These are phyloP conservation scores for Manis pentadactyla DNA, from an alignment of 2,797 vertebrate species.

Conservation along the genomic window DNA sequence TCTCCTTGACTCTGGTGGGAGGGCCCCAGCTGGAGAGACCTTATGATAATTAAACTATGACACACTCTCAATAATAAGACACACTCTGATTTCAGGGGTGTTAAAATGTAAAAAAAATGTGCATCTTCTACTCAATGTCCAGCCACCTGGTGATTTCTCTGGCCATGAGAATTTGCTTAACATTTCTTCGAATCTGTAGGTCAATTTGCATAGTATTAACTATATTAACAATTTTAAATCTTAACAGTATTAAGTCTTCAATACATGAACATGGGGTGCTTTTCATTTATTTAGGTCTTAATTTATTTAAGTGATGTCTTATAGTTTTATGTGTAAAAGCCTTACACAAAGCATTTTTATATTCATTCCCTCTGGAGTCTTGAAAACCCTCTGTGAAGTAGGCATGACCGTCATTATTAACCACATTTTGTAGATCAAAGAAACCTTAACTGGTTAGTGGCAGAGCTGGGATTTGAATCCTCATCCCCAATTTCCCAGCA, in stretches of 20 bases:
- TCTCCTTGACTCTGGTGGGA: background rate
- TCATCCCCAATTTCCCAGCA: background rate
- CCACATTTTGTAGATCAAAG: background rate
- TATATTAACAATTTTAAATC: background rate
- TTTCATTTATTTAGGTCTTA: background rate
- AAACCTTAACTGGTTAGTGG: background rate
- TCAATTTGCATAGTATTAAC: background rate
- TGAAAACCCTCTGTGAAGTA: background rate
- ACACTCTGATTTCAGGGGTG: background rate
- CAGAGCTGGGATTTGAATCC: background rate
- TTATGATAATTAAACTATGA: background rate
- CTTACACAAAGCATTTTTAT: background rate
- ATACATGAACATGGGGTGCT: background rate
- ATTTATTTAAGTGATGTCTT: background rate
- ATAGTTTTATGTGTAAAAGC: background rate
- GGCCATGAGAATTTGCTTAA: background rate
- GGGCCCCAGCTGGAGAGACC: background rate
- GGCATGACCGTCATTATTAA: background rate
- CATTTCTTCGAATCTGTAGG: background rate
- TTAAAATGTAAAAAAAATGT: background rate
- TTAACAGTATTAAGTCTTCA: background rate
- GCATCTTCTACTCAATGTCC: accelerated
- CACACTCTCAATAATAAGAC: background rate
- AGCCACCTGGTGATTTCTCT: background rate
- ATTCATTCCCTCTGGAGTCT: too few species aligned